phyloP scores from a whole-genome alignment of 2,888 invertebrate genomes.

The Ophioninae sp. region DNA sequence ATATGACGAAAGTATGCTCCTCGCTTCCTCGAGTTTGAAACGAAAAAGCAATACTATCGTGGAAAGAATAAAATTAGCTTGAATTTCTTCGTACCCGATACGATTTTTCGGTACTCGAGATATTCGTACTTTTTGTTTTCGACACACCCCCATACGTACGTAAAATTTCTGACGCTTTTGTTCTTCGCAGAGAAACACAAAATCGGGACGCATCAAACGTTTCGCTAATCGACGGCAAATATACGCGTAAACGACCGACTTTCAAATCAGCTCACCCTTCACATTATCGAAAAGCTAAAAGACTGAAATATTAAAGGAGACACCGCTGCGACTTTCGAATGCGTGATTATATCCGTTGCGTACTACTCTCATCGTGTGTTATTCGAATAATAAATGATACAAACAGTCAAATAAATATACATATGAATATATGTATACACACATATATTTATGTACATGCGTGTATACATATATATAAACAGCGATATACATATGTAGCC shows the following conservation, averaged over 20 bases:
- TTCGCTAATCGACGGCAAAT: constrained; percentile 39
- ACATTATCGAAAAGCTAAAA: constrained; percentile 66
- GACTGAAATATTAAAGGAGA: constrained; percentile 69
- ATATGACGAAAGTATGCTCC: no score
- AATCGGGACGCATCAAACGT: constrained; percentile 2
- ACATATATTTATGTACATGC: constrained; percentile 55
- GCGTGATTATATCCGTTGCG: constrained; percentile 69
- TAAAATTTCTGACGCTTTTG: not conserved
- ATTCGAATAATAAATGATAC: constrained; percentile 66
- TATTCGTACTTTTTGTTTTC: not conserved
- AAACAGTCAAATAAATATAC: constrained; percentile 52
- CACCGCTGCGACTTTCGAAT: constrained; percentile 72
- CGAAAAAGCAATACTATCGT: not conserved
- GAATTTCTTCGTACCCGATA: not conserved
- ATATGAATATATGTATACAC: constrained; percentile 60
- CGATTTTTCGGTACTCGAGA: not conserved
- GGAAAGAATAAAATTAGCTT: not conserved
- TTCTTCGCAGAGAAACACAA: not conserved
- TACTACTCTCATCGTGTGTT: constrained; percentile 70
- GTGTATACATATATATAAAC: constrained; percentile 27
- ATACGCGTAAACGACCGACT: constrained; percentile 21
- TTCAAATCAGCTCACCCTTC: constrained; percentile 42
- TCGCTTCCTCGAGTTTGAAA: no score
- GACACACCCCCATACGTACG: not conserved
- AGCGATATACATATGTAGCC: constrained; percentile 70